phyloP scores from a whole-genome alignment of 92 coral and sea anemone genomes.

The Paragorgia papillata region DNA sequence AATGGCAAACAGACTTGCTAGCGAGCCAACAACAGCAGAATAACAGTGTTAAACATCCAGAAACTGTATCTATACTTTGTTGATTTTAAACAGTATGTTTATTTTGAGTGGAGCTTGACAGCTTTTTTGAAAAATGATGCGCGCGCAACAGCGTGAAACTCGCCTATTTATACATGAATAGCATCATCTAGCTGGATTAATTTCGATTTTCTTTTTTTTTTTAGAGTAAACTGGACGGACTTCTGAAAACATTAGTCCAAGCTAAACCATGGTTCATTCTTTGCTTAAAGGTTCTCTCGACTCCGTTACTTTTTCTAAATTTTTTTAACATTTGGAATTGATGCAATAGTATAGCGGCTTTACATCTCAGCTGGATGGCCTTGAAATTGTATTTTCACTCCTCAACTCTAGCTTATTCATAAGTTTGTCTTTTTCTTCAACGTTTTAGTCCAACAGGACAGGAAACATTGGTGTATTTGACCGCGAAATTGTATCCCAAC shows the following conservation, averaged over 20 bases:
- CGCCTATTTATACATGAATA: too few relatives aligned
- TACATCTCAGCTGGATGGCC: neutral
- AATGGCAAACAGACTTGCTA: too few relatives aligned
- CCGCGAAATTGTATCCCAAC: conserved; percentile 69
- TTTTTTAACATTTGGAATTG: neutral
- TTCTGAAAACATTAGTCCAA: conserved; percentile 85
- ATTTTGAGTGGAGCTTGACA: too few relatives aligned
- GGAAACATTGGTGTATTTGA: conserved; percentile 71
- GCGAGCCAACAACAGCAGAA: too few relatives aligned
- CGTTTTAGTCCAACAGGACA: conserved; percentile 63
- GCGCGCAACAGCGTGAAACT: too few relatives aligned
- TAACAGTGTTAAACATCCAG: too few relatives aligned
- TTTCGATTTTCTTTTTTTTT: neutral
- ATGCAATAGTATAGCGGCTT: neutral
- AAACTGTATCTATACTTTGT: too few relatives aligned
- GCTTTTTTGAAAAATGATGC: neutral
- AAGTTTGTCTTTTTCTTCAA: neutral
- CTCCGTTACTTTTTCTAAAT: too few relatives aligned
- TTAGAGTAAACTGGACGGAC: conserved; percentile 77
- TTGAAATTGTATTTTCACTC: too few relatives aligned
- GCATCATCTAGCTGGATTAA: too few relatives aligned
- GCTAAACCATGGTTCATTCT: conserved; percentile 84
- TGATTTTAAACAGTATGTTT: too few relatives aligned
- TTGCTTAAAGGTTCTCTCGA: conserved; percentile 70
- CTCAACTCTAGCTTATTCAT: neutral